Conservation (phyloP, 2,113 vertebrate genomes). For the Ceuthmochares aereus region DNA sequence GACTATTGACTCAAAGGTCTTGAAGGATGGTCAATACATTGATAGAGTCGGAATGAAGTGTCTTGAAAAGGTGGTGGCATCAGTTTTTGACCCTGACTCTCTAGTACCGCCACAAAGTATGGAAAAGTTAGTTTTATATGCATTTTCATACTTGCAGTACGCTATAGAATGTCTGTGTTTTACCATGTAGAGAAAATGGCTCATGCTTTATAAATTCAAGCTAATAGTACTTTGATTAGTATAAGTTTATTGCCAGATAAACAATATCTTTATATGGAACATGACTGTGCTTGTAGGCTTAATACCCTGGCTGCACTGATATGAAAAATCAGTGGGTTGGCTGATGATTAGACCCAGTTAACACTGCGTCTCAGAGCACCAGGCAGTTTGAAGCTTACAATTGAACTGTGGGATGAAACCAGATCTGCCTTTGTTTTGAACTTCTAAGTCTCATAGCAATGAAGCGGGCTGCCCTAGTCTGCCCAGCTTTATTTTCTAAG, state of each 20-base stretch:
- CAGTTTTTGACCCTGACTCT: neutral
- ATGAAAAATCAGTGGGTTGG: neutral
- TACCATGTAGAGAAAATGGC: fast-evolving
- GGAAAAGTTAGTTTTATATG: neutral
- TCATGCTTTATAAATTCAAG: neutral
- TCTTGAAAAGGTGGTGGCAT: neutral
- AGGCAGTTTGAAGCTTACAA: neutral
- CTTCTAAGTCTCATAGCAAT: neutral
- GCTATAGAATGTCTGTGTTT: neutral
- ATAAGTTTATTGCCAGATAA: conserved; percentile 3
- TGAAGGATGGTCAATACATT: neutral
- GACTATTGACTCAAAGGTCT: neutral
- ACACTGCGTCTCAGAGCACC: neutral
- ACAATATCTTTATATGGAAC: neutral
- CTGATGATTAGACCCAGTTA: neutral
- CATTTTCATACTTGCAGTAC: neutral
- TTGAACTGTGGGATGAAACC: neutral
- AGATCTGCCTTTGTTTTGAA: conserved; percentile 1
- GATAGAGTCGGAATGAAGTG: neutral
- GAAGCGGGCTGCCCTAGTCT: neutral
- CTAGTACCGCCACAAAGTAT: neutral
- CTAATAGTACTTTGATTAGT: neutral
- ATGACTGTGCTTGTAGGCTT: neutral
- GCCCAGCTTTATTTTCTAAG: neutral
- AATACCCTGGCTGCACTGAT: neutral